A percentile compares a stretch with the other conserved stretches of the same genome.
phyloP scores from a whole-genome alignment of 2,797 vertebrate genomes.

The Dallia pectoralis region DNA sequence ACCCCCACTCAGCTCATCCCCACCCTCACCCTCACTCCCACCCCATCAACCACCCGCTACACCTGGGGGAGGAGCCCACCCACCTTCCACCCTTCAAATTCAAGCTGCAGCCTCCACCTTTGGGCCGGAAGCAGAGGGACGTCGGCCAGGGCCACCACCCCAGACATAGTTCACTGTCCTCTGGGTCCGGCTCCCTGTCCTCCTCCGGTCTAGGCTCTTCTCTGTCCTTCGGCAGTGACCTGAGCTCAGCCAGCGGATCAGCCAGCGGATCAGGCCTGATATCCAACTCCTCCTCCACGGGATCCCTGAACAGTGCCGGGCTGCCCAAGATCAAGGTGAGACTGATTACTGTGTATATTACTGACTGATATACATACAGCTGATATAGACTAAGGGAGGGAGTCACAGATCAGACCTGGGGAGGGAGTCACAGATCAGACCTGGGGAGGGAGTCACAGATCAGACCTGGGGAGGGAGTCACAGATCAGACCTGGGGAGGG shows the following conservation, averaged over 20 bases:
- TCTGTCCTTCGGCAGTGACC: slow-evolving; percentile 70
- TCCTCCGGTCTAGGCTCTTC: slow-evolving; percentile 73
- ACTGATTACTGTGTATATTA: slow-evolving; percentile 19
- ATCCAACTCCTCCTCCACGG: slow-evolving; percentile 71
- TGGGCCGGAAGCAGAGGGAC: slow-evolving; percentile 81
- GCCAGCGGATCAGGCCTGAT: slow-evolving; percentile 70
- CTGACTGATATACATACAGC: too few species aligned
- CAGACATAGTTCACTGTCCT: slow-evolving; percentile 72
- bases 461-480: too few species aligned
- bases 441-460: too few species aligned
- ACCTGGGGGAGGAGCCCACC: slow-evolving; percentile 70
- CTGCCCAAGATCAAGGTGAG: slow-evolving; percentile 84
- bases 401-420: too few species aligned
- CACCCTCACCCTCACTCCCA: slow-evolving; percentile 68
- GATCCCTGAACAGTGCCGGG: slow-evolving; percentile 77
- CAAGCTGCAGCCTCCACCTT: slow-evolving; percentile 88
- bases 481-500: too few species aligned
- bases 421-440: too few species aligned
- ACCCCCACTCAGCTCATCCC: slow-evolving; percentile 55
- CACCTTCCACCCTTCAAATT: slow-evolving; percentile 86
- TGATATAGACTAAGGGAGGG: too few species aligned
- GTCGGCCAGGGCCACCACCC: slow-evolving; percentile 48
- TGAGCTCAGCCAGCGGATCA: slow-evolving; percentile 72
- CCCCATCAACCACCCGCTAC: slow-evolving; percentile 69
- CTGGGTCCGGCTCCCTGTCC: slow-evolving; percentile 68